phyloP scores from a whole-genome alignment of 2,888 invertebrate species.

The Cyaniris semiargus region DNA sequence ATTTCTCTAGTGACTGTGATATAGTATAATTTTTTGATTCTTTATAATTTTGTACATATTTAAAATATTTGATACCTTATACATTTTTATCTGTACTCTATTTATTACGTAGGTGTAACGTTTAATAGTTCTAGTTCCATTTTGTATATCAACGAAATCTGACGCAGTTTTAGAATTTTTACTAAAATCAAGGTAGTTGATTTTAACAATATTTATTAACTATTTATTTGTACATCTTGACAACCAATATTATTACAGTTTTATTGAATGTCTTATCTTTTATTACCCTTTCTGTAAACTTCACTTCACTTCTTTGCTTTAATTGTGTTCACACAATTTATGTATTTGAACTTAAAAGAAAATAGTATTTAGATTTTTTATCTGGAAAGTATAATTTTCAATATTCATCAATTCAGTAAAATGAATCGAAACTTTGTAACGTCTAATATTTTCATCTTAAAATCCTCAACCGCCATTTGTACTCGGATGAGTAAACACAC shows the following conservation, averaged over 20 bases:
- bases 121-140: slow-evolving; percentile 39
- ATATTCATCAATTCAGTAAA: too few relatives aligned
- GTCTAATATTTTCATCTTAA: too few relatives aligned
- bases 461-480: background rate
- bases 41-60: slow-evolving; percentile 72
- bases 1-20: slow-evolving; percentile 79
- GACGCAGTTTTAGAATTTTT: slow-evolving; percentile 56
- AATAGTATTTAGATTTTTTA: too few relatives aligned
- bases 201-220: slow-evolving; percentile 40
- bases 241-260: slow-evolving; percentile 55
- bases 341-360: too few relatives aligned
- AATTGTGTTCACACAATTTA: too few relatives aligned
- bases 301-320: too few relatives aligned
- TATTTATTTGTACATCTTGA: slow-evolving; percentile 55
- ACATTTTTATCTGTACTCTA: slow-evolving; percentile 71
- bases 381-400: too few relatives aligned
- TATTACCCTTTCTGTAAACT: background rate
- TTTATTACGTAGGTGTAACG: slow-evolving; percentile 61
- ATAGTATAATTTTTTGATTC: slow-evolving; percentile 74
- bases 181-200: slow-evolving; percentile 57
- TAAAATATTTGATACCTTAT: slow-evolving; percentile 76
- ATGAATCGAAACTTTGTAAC: too few relatives aligned
- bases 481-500: slow-evolving; percentile 6
- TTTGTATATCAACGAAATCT: slow-evolving; percentile 39
- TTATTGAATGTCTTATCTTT: slow-evolving; percentile 49